Conservation (phyloP, 2,797 vertebrate species). For the Notamacropus eugenii region DNA sequence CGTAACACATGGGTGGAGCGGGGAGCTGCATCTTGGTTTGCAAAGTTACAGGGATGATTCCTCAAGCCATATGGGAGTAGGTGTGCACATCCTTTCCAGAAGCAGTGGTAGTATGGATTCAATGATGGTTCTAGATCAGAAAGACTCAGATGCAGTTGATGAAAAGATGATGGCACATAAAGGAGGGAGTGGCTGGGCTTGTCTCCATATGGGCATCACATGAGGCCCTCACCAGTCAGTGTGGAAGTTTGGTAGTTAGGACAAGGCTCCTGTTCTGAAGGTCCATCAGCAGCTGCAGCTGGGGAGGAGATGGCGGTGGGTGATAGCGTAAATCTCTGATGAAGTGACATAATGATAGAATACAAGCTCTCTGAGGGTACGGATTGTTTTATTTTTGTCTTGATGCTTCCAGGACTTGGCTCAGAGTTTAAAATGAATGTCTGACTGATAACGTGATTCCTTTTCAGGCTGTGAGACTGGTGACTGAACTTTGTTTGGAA, state of each 20-base stretch:
- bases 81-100: not conserved
- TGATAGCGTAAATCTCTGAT: not conserved
- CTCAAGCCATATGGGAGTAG: not conserved
- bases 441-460: not conserved
- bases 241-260: not conserved
- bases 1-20: not conserved
- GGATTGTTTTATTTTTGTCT: not conserved
- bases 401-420: not conserved
- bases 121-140: not conserved
- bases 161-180: not conserved
- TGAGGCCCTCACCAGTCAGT: not conserved
- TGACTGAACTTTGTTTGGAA: slow-evolving; percentile 94
- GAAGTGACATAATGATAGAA: not conserved
- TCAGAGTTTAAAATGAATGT: not conserved
- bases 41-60: not conserved
- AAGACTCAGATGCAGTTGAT: not conserved
- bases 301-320: too few species aligned
- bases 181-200: not conserved
- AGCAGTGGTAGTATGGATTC: not conserved
- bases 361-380: not conserved
- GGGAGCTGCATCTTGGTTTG: not conserved
- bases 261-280: too few species aligned
- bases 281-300: too few species aligned
- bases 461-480: slow-evolving; percentile 91
- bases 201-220: not conserved